Base-by-base conservation (phyloP, 2,888 invertebrate species). In the Drosophila helvetica region DNA sequence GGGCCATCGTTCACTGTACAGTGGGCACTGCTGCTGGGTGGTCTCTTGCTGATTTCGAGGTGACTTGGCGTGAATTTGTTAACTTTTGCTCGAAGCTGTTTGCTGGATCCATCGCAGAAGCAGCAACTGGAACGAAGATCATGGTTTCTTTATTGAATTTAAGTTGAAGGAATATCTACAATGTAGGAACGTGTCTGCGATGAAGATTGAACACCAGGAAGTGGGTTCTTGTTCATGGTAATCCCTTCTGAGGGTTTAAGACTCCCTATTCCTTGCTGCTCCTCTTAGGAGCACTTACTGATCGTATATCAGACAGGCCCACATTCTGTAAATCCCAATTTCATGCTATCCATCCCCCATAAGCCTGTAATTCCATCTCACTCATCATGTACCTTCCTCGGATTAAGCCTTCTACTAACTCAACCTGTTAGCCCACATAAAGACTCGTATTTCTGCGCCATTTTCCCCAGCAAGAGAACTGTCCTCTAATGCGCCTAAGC, bases 61-160 rank as follows among this genome's bases (percentile, higher is more conserved):
- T 90, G 89, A 79, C 82, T 83, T 89, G 90, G 90, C 90, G 90
- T 90, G 91, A 90, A 90, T 90, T 90, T 90, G 90, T 91, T 89
- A 90, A 91, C 89, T 90, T 91, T 86, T 86, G 84, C 88, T 88
- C 50, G 63, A 27, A 65, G 63, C 66, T 17, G n/a, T 79, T 73
- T 66, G 71, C 74, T 60, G 69, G 62, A 53, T 33, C 33, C 12
- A 38, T 38, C 38, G 0, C 38, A 2, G 6, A 15, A 38, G 7
- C 15, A 38, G 15, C 38, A 2, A 2, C 15, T 38, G 38, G 7
- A 7, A n/a, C 2, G 38, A 7, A 15, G 15, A 38, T n/a, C 38
- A 38, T n/a, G 33, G 33, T 15, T 30, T 30, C 3, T 30, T 10
- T 10, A 30, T 22, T 3, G n/a, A n/a, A n/a, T n/a, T n/a, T n/a